A percentile compares a stretch with the other conserved stretches of the same genome.
phyloP scores from a whole-genome alignment of 2,797 vertebrate genomes.

The Macroramphosus scolopax region DNA sequence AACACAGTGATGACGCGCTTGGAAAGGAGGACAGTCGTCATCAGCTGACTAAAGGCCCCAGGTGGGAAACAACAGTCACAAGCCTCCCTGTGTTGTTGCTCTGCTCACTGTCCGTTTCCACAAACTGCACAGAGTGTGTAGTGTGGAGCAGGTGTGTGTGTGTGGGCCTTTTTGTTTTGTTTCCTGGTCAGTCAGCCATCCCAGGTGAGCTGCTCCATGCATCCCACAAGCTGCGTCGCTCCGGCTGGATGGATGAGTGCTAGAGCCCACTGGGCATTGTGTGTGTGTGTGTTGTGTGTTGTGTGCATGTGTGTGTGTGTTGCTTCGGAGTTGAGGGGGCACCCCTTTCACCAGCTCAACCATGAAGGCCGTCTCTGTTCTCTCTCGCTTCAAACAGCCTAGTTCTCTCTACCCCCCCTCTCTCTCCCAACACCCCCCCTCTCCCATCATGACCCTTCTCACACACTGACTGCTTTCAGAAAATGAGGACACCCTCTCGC shows the following conservation, averaged over 20 bases:
- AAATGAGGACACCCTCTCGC: conserved; percentile 17
- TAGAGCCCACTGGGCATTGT: background rate
- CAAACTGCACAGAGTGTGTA: too few relatives aligned
- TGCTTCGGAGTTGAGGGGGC: conserved; percentile 45
- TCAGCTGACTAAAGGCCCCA: too few relatives aligned
- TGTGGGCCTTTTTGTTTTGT: conserved; percentile 9
- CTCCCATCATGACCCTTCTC: conserved; percentile 20
- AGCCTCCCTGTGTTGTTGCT: background rate
- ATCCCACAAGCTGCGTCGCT: conserved; percentile 10
- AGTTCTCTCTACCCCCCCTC: conserved; percentile 27
- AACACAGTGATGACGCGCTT: too few relatives aligned
- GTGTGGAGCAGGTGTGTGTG: conserved; percentile 21
- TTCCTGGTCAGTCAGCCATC: conserved; percentile 11
- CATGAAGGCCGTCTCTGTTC: conserved; percentile 78
- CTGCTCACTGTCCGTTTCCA: background rate
- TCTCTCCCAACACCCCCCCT: conserved; percentile 1
- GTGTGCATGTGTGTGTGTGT: too few relatives aligned
- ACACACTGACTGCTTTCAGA: conserved; percentile 64
- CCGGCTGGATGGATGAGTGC: conserved; percentile 20
- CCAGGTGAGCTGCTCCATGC: conserved; percentile 29
- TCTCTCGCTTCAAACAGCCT: conserved; percentile 41
- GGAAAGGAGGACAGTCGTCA: too few relatives aligned
- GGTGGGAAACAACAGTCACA: background rate
- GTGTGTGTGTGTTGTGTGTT: conserved; percentile 13
- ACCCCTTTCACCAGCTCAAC: conserved; percentile 54